These are phyloP conservation scores for Phasianus colchicus DNA, from an alignment of 2,113 vertebrate genomes.

Conservation along the genomic window DNA sequence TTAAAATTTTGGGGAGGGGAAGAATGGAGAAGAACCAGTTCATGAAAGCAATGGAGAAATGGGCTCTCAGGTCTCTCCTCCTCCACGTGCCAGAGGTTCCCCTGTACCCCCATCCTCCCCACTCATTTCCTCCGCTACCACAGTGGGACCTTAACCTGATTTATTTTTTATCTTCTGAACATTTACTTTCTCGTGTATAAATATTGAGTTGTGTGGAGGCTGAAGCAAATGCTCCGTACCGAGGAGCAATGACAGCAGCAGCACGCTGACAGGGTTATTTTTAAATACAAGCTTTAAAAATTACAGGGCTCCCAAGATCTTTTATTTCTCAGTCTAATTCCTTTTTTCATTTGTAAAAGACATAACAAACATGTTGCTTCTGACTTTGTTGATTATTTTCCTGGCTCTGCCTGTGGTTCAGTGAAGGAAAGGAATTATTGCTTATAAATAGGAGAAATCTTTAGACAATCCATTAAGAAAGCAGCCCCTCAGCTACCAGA, in stretches of 20 bases:
- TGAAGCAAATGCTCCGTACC: not conserved
- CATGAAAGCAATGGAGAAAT: not conserved
- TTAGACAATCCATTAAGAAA: not conserved
- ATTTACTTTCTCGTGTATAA: conserved; percentile 44
- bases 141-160: not conserved
- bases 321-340: conserved; percentile 1
- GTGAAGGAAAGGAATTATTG: conserved; percentile 48
- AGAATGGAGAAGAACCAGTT: not conserved
- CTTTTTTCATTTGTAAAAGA: conserved; percentile 37
- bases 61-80: not conserved
- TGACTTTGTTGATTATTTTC: not conserved
- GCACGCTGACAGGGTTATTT: conserved; percentile 19
- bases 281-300: conserved; percentile 56
- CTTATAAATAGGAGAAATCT: conserved; percentile 15
- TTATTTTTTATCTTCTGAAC: conserved; percentile 48
- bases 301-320: conserved; percentile 42
- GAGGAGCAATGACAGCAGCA: not conserved
- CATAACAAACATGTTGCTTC: not conserved
- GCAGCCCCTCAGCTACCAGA: conserved; percentile 50
- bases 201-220: not conserved
- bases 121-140: not conserved
- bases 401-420: not conserved
- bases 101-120: not conserved
- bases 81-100: not conserved
- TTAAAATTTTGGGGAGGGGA: not conserved